A percentile compares a stretch with the other conserved stretches of the same genome.
phyloP scores from a whole-genome alignment of 2,888 invertebrate genomes.

The Bombyx huttoni region DNA sequence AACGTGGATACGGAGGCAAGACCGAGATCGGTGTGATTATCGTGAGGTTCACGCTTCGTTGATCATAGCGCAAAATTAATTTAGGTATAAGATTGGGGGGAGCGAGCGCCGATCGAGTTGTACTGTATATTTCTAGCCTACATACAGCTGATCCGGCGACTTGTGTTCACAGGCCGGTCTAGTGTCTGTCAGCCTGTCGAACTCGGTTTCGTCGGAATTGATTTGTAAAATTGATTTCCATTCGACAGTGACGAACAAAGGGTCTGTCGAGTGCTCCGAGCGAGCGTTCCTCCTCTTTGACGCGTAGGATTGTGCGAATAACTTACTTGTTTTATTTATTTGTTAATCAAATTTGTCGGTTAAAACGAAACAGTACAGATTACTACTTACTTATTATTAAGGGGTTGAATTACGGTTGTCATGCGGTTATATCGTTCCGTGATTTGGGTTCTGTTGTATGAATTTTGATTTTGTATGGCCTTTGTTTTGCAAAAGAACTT shows the following conservation, averaged over 20 bases:
- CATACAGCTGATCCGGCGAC: slow-evolving; percentile 26
- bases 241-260: slow-evolving; percentile 34
- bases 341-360: slow-evolving; percentile 2
- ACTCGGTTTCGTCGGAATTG: slow-evolving; percentile 28
- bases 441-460: no score
- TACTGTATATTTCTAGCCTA: slow-evolving; percentile 19
- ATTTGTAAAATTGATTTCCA: slow-evolving; percentile 51
- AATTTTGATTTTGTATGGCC: no score
- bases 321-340: neutral
- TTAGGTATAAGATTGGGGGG: slow-evolving; percentile 36
- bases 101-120: slow-evolving; percentile 6
- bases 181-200: slow-evolving; percentile 27
- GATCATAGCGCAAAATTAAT: slow-evolving; percentile 61
- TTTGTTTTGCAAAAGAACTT: no score
- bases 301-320: neutral
- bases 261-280: slow-evolving; percentile 9
- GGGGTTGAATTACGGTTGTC: no score
- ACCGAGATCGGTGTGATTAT: slow-evolving; percentile 54
- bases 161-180: slow-evolving; percentile 40
- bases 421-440: no score
- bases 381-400: no score
- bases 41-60: slow-evolving; percentile 45
- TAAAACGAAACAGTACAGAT: neutral
- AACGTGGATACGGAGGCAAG: slow-evolving; percentile 26
- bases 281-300: slow-evolving; percentile 3